A percentile compares a stretch with the other conserved stretches of the same genome.
These are phyloP conservation scores for Pelmatolapia mariae DNA, from an alignment of 2,113 vertebrate species.

Conservation along the genomic window DNA sequence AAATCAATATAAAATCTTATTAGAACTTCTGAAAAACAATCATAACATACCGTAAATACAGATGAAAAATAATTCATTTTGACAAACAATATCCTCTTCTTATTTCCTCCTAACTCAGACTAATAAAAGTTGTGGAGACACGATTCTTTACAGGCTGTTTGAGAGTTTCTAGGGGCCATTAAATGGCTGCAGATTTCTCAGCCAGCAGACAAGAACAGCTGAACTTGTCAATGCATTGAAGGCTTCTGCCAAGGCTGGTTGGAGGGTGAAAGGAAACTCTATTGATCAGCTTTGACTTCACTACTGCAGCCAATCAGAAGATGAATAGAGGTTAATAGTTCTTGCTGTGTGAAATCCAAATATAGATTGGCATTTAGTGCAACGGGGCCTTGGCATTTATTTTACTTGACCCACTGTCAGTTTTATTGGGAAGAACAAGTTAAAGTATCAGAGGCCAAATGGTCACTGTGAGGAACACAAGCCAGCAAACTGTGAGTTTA, in stretches of 20 bases:
- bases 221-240: conserved; percentile 34
- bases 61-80: neutral
- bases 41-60: neutral
- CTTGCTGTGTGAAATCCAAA: conserved; percentile 30
- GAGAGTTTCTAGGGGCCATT: neutral
- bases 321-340: conserved; percentile 51
- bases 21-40: neutral
- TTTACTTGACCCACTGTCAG: conserved; percentile 13
- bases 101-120: neutral
- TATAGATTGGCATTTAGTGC: conserved; percentile 53
- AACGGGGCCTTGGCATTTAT: conserved; percentile 36
- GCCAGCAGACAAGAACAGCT: neutral
- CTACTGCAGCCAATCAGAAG: conserved; percentile 22
- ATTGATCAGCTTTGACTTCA: conserved; percentile 46
- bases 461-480: neutral
- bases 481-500: neutral
- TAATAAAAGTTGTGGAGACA: neutral
- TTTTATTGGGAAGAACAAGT: neutral
- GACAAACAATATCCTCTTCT: neutral
- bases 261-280: conserved; percentile 31
- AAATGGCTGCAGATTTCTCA: neutral
- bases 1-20: neutral
- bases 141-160: neutral
- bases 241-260: conserved; percentile 20
- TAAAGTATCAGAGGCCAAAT: neutral